Base-by-base conservation (phyloP, 2,113 vertebrate genomes). In the Phaethon lepturus region DNA sequence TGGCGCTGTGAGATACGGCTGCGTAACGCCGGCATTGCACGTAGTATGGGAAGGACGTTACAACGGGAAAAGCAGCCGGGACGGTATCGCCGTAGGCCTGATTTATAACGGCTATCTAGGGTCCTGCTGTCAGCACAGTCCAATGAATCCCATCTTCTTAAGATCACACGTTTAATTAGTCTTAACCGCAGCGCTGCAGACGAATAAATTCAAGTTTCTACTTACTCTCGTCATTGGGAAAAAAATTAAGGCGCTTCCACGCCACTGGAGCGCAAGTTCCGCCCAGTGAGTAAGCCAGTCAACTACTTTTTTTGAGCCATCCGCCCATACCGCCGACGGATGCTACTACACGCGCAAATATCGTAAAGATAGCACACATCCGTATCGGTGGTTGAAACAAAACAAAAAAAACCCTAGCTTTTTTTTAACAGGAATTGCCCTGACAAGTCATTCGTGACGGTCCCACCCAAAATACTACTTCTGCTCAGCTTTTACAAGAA, bases 311-410 rank as follows among this genome's bases (percentile, higher is more conserved):
- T 56, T 9, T 8, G 42, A 55, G 74, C 28, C 25, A 7, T 10
- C 42, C 42, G 42, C 14, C 29, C 29, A 4, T 6, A 14, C 23
- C 0, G 8, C 45, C 35, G 26, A 66, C 4, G 13, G 75, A 18
- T 6, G 13, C 28, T 38, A 10, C 28, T 33, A 49, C 13, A 9
- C 0, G 0, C 55, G 35, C 40, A 16, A 16, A 33, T 7, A 33
- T 17, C 1, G 0, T 23, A 59, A 29, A 71, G 63, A 20, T 1
- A 47, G 31, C 25, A 53, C 0, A 0, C 15, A 23, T 6, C 29
- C 7, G 0, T 6, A 23, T 7, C 16, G 20, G 18, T 2, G 3
- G 3, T 26, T 49, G 25, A 52, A 56, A 35, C 20, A 69, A 23
- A 56, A 38, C 38, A 52, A 18, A 53, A 17, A 1, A 11, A 69